phyloP scores from a whole-genome alignment of 2,888 invertebrate species.

The Scaptomyza reducta region DNA sequence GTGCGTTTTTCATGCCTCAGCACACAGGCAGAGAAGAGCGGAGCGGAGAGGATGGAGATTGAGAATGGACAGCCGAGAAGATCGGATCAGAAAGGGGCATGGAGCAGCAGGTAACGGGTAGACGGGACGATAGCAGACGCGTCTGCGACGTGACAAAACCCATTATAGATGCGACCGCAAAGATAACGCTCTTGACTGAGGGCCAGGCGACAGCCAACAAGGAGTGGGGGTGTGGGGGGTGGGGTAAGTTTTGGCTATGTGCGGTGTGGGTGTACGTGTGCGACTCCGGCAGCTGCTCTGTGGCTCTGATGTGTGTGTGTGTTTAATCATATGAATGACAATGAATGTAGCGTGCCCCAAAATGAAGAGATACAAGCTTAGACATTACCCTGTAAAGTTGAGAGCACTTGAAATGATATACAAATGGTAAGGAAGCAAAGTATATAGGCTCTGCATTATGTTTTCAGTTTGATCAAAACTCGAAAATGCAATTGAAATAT shows the following conservation, averaged over 20 bases:
- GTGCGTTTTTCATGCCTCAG: slow-evolving; percentile 77
- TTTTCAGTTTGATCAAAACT: no score
- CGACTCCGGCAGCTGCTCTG: slow-evolving; percentile 9
- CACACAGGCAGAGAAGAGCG: slow-evolving; percentile 28
- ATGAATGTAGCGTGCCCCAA: slow-evolving; percentile 29
- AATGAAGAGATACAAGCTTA: slow-evolving; percentile 13
- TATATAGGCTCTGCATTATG: no score
- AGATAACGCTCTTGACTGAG: slow-evolving; percentile 74
- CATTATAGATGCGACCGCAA: slow-evolving; percentile 82
- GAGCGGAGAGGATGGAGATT: background rate
- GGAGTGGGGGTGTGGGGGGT: background rate
- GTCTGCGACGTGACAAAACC: slow-evolving; percentile 83
- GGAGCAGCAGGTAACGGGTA: background rate
- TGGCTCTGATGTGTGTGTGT: slow-evolving; percentile 24
- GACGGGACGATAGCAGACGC: slow-evolving; percentile 49
- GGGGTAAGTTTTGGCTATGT: background rate
- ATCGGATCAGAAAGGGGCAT: background rate
- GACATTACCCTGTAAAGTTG: slow-evolving; percentile 9
- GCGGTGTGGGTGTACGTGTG: slow-evolving; percentile 4
- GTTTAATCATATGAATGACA: slow-evolving; percentile 40
- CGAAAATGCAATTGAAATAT: no score
- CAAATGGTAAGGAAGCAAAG: no score
- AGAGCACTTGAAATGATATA: background rate
- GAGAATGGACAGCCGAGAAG: slow-evolving; percentile 24
- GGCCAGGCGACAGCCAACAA: slow-evolving; percentile 12